phyloP scores from a whole-genome alignment of 2,113 vertebrate genomes.

The Trichomycterus rosablanca region DNA sequence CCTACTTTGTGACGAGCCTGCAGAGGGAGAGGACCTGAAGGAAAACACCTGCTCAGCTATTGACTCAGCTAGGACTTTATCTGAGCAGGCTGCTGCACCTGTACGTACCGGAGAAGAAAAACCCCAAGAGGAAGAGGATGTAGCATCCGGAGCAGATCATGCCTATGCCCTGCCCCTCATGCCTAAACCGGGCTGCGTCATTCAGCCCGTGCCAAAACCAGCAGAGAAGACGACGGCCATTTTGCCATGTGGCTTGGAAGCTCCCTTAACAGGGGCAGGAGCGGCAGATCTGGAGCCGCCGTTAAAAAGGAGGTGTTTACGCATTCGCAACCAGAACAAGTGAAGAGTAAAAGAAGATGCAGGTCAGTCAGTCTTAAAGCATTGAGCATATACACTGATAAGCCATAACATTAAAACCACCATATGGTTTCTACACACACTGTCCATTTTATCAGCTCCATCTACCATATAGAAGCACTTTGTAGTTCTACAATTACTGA shows the following conservation, averaged over 20 bases:
- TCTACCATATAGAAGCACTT: too few species aligned
- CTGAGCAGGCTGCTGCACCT: slow-evolving; percentile 72
- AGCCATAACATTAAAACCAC: too few species aligned
- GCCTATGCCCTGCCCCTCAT: slow-evolving; percentile 89
- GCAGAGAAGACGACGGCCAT: slow-evolving; percentile 85
- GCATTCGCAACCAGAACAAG: slow-evolving; percentile 99
- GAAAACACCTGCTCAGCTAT: slow-evolving; percentile 87
- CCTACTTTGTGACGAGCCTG: slow-evolving; percentile 42
- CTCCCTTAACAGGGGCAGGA: slow-evolving; percentile 82
- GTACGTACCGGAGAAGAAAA: slow-evolving; percentile 70
- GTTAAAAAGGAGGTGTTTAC: slow-evolving; percentile 97
- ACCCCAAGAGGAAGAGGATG: slow-evolving; percentile 75
- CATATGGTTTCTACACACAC: too few species aligned
- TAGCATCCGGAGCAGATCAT: slow-evolving; percentile 87
- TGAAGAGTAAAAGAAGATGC: slow-evolving; percentile 54
- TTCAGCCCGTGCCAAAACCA: slow-evolving; percentile 98
- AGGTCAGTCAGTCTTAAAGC: slow-evolving; percentile 14
- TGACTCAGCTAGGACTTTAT: slow-evolving; percentile 75
- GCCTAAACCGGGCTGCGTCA: slow-evolving; percentile 92
- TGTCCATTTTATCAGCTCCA: too few species aligned
- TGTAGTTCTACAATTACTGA: too few species aligned
- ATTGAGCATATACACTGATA: too few species aligned
- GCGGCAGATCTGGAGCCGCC: slow-evolving; percentile 92
- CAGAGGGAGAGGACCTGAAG: slow-evolving; percentile 88
- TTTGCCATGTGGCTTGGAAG: slow-evolving; percentile 81